Percentiles rank a stretch among this genome's conserved stretches.
Conservation (phyloP, 2,113 vertebrate species). For the Gallinago media region DNA sequence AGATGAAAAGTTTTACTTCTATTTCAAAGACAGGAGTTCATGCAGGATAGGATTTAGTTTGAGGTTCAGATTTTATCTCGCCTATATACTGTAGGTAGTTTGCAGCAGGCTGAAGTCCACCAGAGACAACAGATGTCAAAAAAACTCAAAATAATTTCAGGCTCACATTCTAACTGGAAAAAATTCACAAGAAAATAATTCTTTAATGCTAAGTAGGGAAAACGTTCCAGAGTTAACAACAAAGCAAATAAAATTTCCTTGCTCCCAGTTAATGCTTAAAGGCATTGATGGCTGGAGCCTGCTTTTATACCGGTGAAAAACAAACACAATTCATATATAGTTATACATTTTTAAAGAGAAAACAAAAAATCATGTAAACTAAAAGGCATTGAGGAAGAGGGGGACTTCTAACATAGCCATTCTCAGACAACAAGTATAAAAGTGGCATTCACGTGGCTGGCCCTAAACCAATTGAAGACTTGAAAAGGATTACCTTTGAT, state of each 20-base stretch:
- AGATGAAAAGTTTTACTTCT: slow-evolving; percentile 26
- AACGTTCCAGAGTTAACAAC: not conserved
- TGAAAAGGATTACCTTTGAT: slow-evolving; percentile 74
- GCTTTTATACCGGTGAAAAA: not conserved
- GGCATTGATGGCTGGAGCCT: not conserved
- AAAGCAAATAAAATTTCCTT: not conserved
- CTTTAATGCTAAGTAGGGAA: not conserved
- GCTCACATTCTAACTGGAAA: not conserved
- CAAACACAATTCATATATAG: not conserved
- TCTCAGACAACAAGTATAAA: not conserved
- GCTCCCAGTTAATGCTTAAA: not conserved
- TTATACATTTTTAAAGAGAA: not conserved
- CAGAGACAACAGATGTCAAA: not conserved
- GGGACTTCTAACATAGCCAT: not conserved
- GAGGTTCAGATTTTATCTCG: not conserved
- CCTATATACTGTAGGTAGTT: not conserved
- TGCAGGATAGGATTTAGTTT: not conserved
- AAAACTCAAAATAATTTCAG: not conserved
- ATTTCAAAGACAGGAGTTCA: slow-evolving; percentile 12
- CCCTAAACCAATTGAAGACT: not conserved
- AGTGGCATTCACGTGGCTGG: not conserved
- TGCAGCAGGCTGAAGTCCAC: not conserved
- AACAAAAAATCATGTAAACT: not conserved
- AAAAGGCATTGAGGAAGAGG: not conserved
- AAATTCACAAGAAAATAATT: not conserved